Evolutionary conservation across 2,113 vertebrate species (phyloP).

Genomic region (Rhynchomys soricoides): DNA sequence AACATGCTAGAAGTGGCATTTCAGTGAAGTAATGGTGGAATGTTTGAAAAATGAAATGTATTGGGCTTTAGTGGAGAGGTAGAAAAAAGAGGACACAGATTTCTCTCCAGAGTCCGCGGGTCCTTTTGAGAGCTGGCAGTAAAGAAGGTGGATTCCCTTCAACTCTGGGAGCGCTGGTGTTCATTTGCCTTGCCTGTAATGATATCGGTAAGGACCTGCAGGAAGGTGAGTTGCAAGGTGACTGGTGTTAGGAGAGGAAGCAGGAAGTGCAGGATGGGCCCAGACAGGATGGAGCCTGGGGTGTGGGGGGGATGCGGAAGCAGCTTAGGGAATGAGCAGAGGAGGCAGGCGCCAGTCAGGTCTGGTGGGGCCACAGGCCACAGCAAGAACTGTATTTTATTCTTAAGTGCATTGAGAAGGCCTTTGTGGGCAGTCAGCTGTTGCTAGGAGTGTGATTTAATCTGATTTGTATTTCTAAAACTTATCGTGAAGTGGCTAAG

Average conservation of each 20-base stretch:
- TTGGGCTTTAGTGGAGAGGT: not conserved
- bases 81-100: not conserved
- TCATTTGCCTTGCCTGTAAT: fast-evolving
- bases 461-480: constrained; percentile 10
- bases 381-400: not conserved
- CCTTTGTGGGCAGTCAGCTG: not conserved
- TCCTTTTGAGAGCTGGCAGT: not conserved
- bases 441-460: not conserved
- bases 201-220: not conserved
- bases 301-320: fast-evolving
- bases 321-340: fast-evolving
- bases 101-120: not conserved
- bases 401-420: not conserved
- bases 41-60: not conserved
- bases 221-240: not conserved
- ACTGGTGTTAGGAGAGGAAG: fast-evolving
- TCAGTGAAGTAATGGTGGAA: not conserved
- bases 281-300: not conserved
- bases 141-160: not conserved
- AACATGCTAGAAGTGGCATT: not conserved
- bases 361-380: fast-evolving
- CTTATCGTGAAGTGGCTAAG: not conserved
- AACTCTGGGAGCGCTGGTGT: not conserved
- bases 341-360: not conserved
- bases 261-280: not conserved